A percentile compares a stretch with the other conserved stretches of the same genome.
phyloP scores from a whole-genome alignment of 64 coral and sea anemone species.

The Hydrozoanthus tunicans region DNA sequence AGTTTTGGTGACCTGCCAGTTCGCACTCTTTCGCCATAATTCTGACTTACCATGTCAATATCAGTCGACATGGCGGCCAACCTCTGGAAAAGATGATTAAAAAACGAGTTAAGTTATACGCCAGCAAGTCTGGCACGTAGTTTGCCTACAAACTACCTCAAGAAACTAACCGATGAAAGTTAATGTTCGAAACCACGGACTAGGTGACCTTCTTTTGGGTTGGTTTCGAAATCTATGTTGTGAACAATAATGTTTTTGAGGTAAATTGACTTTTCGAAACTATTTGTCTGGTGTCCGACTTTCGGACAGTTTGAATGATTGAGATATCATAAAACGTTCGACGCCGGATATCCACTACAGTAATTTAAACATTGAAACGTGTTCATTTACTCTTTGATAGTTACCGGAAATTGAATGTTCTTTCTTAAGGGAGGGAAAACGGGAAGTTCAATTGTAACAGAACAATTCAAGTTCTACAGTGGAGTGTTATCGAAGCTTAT shows the following conservation, averaged over 20 bases:
- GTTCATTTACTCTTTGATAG: not conserved
- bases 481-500: not conserved
- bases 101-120: not conserved
- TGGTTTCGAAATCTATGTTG: not conserved
- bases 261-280: constrained; percentile 13
- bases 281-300: not conserved
- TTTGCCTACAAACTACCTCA: not conserved
- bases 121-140: not conserved
- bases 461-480: not conserved
- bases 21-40: constrained; percentile 59
- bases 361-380: not conserved
- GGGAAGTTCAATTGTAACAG: not conserved
- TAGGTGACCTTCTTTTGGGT: not conserved
- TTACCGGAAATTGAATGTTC: not conserved
- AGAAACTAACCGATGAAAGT: not conserved
- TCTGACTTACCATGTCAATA: constrained; percentile 31
- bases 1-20: constrained; percentile 64
- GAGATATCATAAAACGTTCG: not conserved
- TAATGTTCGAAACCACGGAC: not conserved
- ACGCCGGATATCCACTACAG: not conserved
- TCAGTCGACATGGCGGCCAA: constrained; percentile 8
- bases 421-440: not conserved
- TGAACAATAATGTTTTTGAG: constrained; percentile 1
- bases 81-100: not conserved
- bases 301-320: constrained; percentile 43